Conservation (phyloP, 2,888 invertebrate species). For the Zonitis immaculata region DNA sequence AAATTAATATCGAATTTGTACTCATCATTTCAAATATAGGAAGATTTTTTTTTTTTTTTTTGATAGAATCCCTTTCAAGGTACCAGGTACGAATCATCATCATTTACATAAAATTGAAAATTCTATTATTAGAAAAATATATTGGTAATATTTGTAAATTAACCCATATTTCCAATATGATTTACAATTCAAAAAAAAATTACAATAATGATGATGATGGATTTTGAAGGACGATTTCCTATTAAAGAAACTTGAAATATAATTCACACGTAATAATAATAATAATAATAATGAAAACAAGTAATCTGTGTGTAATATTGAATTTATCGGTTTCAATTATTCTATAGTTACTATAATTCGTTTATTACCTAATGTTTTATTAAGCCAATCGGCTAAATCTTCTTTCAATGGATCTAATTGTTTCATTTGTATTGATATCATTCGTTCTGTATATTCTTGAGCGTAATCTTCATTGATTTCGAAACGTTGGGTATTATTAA, state of each 20-base stretch:
- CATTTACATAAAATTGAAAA: no score
- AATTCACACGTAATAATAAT: not conserved
- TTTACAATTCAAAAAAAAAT: not conserved
- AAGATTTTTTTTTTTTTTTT: no score
- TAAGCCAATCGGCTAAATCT: slow-evolving; percentile 85
- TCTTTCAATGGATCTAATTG: slow-evolving; percentile 80
- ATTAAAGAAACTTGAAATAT: not conserved
- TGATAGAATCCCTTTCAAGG: not conserved
- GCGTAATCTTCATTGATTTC: slow-evolving; percentile 42
- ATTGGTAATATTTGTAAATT: not conserved
- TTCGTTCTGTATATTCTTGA: slow-evolving; percentile 62
- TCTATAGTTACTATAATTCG: no score
- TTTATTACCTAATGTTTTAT: slow-evolving; percentile 68
- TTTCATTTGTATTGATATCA: slow-evolving; percentile 70
- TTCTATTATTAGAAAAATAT: not conserved
- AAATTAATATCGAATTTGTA: no score
- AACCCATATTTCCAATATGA: not conserved
- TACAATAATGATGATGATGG: slow-evolving; percentile 1
- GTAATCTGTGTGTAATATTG: not conserved
- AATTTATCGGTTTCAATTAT: not conserved
- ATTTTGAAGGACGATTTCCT: not conserved
- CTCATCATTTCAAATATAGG: no score
- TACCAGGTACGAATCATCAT: not conserved
- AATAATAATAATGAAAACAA: not conserved
- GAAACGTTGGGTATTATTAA: slow-evolving; percentile 41